Percentiles rank a stretch among this genome's conserved stretches.
Evolutionary conservation across 1,140 invertebrate genomes (phyloP).

Genomic region (Trachymyrmex cornetzi): DNA sequence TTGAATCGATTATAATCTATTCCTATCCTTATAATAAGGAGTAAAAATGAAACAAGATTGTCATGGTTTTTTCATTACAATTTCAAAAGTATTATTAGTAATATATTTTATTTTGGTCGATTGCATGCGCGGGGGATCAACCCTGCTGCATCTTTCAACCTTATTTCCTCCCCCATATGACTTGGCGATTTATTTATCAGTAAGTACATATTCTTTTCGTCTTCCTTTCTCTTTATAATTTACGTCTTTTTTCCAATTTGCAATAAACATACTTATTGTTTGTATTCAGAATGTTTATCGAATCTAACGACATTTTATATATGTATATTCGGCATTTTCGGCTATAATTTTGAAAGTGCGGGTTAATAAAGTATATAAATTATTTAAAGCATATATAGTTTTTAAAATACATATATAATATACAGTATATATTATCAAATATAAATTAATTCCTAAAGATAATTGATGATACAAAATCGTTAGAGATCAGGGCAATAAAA

Average conservation of each 20-base stretch:
- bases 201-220: conserved; percentile 80
- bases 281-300: conserved; percentile 38
- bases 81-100: conserved; percentile 71
- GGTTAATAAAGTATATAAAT: conserved; percentile 9
- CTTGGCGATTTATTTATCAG: conserved; percentile 83
- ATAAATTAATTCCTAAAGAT: no score
- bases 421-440: no score
- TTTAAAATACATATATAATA: no score
- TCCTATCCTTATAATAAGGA: conserved; percentile 22
- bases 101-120: conserved; percentile 80
- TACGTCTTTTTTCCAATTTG: conserved; percentile 2
- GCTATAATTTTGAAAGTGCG: conserved; percentile 17
- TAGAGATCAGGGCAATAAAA: no score
- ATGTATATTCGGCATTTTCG: neutral
- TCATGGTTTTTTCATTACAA: conserved; percentile 2
- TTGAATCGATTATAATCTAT: neutral
- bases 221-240: conserved; percentile 53
- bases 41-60: conserved; percentile 1
- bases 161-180: conserved; percentile 81
- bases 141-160: conserved; percentile 79
- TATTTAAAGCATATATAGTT: neutral
- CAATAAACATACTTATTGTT: conserved; percentile 40
- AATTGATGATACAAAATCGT: no score
- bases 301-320: conserved; percentile 28
- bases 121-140: conserved; percentile 78